phyloP scores from a whole-genome alignment of 2,888 invertebrate species.

The Chaitophorus viminalis region DNA sequence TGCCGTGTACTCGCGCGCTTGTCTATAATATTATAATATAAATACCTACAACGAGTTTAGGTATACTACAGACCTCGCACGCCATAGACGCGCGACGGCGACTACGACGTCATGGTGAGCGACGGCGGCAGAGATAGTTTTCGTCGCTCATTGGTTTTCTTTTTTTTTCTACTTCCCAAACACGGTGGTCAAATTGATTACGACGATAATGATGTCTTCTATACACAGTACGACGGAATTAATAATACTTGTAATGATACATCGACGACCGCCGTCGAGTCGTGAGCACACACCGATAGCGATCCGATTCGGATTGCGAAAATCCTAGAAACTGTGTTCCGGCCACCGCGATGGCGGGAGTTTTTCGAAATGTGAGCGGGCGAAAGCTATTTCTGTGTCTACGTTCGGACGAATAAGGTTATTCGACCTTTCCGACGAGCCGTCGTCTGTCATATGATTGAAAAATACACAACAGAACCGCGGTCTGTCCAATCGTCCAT shows the following conservation, averaged over 20 bases:
- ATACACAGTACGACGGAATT: background rate
- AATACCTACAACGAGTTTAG: no score
- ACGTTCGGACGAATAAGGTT: background rate
- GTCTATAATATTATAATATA: no score
- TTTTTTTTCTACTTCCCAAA: background rate
- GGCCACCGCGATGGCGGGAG: background rate
- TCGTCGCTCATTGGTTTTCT: background rate
- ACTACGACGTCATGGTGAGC: conserved; percentile 38
- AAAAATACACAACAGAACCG: background rate
- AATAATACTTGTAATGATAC: background rate
- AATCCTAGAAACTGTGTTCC: background rate
- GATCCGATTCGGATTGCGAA: conserved; percentile 25
- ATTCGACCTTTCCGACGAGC: background rate
- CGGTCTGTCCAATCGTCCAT: background rate
- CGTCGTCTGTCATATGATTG: background rate
- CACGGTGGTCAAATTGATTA: conserved; percentile 23
- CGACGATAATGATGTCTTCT: background rate
- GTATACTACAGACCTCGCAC: no score
- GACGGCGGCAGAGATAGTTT: background rate
- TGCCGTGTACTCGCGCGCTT: background rate
- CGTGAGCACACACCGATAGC: background rate
- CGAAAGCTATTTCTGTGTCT: no score
- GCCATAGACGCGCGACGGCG: no score
- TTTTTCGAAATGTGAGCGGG: no score
- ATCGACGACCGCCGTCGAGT: background rate